A percentile compares a stretch with the other conserved stretches of the same genome.
phyloP scores from a whole-genome alignment of 2,113 vertebrate genomes.

The Globicephala melas region DNA sequence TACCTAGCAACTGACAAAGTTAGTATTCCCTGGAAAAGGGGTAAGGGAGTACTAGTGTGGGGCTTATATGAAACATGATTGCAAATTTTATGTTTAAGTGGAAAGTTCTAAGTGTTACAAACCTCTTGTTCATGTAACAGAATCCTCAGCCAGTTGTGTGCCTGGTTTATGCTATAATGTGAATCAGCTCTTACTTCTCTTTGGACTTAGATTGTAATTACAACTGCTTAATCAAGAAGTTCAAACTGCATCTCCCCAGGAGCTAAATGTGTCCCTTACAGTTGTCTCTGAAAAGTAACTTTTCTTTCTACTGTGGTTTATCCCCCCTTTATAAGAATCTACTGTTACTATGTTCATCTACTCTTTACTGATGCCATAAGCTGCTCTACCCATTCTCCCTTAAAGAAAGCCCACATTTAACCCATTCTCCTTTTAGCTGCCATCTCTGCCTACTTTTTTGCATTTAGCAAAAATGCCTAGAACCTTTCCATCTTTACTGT shows the following conservation, averaged over 20 bases:
- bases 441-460: background rate
- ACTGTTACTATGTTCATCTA: rapidly evolving
- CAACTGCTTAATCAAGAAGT: background rate
- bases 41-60: background rate
- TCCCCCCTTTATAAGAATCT: background rate
- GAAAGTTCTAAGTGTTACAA: background rate
- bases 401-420: background rate
- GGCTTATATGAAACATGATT: background rate
- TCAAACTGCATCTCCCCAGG: background rate
- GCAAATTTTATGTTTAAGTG: background rate
- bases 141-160: background rate
- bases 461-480: background rate
- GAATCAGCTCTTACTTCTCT: background rate
- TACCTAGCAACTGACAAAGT: background rate
- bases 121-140: background rate
- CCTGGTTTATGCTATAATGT: background rate
- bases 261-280: background rate
- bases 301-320: background rate
- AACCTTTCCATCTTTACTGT: background rate
- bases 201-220: background rate
- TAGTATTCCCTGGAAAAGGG: background rate
- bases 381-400: background rate
- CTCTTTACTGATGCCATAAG: background rate
- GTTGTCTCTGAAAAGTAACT: background rate
- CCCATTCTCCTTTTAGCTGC: background rate